Percentiles rank a stretch among this genome's conserved stretches.
Conservation (phyloP, 2,888 invertebrate species). For the Napeogenes inachia region DNA sequence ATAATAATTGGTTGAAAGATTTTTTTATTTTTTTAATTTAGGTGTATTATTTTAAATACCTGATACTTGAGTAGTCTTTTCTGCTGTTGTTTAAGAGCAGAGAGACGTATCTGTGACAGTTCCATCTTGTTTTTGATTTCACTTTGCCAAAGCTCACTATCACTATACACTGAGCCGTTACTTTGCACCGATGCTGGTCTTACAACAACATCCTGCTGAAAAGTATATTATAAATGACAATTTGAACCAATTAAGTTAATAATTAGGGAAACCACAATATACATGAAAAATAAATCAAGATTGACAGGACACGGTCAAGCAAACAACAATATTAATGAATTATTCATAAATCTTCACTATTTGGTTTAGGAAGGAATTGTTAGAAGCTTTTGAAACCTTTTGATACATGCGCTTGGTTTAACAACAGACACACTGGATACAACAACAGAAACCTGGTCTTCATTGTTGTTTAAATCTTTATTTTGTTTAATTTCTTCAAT, state of each 20-base stretch:
- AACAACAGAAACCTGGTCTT: constrained; percentile 64
- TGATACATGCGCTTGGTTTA: constrained; percentile 12
- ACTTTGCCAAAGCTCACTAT: constrained; percentile 75
- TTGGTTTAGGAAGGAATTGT: constrained; percentile 2
- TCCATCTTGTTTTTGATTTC: constrained; percentile 80
- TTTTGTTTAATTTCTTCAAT: constrained; percentile 67
- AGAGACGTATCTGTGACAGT: constrained; percentile 77
- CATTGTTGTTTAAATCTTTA: constrained; percentile 46
- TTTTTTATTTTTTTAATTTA: neutral
- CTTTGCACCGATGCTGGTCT: constrained; percentile 71
- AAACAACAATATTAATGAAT: neutral
- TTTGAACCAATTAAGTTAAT: neutral
- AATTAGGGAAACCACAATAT: constrained; percentile 11
- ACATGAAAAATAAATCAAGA: constrained; percentile 4
- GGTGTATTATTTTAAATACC: constrained; percentile 36
- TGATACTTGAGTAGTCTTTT: constrained; percentile 70
- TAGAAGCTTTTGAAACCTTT: constrained; percentile 12
- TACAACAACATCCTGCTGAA: constrained; percentile 63
- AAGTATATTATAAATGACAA: constrained; percentile 18
- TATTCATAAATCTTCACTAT: neutral
- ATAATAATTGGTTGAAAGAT: neutral
- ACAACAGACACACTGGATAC: constrained; percentile 52
- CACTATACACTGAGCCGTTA: constrained; percentile 71
- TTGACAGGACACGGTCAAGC: neutral
- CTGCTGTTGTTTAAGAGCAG: constrained; percentile 79